These are phyloP conservation scores for Odontophorus gujanensis DNA, from an alignment of 2,113 vertebrate species.

Conservation along the genomic window DNA sequence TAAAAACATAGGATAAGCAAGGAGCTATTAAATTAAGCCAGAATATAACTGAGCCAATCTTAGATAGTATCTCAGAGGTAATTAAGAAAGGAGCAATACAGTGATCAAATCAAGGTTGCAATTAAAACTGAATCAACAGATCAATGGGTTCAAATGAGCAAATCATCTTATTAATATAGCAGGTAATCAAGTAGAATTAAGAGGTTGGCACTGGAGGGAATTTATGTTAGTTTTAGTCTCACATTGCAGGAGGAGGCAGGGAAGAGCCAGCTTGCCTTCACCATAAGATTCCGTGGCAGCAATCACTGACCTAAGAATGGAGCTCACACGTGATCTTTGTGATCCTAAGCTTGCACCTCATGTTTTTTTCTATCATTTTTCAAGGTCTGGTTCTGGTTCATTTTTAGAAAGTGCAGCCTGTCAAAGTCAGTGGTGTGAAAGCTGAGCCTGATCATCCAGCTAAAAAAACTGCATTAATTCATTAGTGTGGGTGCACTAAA, in stretches of 20 bases:
- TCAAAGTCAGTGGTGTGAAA: background rate
- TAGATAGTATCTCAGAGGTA: conserved; percentile 61
- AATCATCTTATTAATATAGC: conserved; percentile 67
- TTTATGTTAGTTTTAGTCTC: conserved; percentile 17
- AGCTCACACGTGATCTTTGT: background rate
- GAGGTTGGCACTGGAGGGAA: conserved; percentile 40
- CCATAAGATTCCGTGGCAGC: rapidly evolving
- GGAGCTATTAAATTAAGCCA: conserved; percentile 60
- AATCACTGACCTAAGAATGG: background rate
- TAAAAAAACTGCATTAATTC: background rate
- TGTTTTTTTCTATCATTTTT: background rate
- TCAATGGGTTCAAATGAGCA: conserved; percentile 73
- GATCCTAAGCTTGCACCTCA: background rate
- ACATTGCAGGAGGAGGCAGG: background rate
- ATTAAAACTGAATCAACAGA: conserved; percentile 74
- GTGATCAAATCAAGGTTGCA: conserved; percentile 71
- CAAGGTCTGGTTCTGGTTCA: background rate
- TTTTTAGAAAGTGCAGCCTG: background rate
- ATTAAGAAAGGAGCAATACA: conserved; percentile 61
- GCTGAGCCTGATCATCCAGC: background rate
- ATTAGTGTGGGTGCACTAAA: background rate
- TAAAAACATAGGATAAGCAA: conserved; percentile 36
- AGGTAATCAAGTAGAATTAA: conserved; percentile 66
- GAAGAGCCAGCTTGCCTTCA: background rate
- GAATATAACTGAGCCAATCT: conserved; percentile 42